These are phyloP conservation scores for Sphaeramia orbicularis DNA, from an alignment of 2,797 vertebrate species.

Conservation along the genomic window DNA sequence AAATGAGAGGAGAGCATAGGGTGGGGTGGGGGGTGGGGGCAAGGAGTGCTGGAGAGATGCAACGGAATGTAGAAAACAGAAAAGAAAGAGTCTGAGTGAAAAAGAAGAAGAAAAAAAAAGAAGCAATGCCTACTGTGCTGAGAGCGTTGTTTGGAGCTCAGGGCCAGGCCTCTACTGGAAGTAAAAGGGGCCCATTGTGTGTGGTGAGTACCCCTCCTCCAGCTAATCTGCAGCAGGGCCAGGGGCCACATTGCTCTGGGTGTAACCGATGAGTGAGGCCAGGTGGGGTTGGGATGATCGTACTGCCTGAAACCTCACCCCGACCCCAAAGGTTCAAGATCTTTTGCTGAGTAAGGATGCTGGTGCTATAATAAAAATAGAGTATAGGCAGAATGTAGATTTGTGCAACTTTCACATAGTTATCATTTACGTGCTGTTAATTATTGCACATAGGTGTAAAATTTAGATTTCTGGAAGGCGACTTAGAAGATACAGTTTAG, in stretches of 20 bases:
- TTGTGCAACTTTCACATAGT: neutral
- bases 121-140: constrained; percentile 72
- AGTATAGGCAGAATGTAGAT: constrained; percentile 6
- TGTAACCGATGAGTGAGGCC: constrained; percentile 77
- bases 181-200: constrained; percentile 77
- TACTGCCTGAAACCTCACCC: constrained; percentile 49
- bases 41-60: constrained; percentile 10
- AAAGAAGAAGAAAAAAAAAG: constrained; percentile 54
- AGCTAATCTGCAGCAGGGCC: constrained; percentile 71
- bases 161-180: constrained; percentile 58
- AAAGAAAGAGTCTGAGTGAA: constrained; percentile 58
- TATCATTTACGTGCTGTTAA: too few species aligned
- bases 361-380: neutral
- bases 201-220: constrained; percentile 70
- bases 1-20: constrained; percentile 37
- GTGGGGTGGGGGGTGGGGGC: neutral
- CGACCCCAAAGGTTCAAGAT: neutral
- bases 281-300: constrained; percentile 59
- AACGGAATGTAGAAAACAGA: constrained; percentile 41
- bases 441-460: too few species aligned
- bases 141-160: constrained; percentile 72
- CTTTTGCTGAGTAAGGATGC: constrained; percentile 53
- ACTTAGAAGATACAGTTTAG: too few species aligned
- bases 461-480: too few species aligned
- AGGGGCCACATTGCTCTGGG: constrained; percentile 80